Conservation (phyloP, 1,140 invertebrate species). For the Oreohelix idahoensis region DNA sequence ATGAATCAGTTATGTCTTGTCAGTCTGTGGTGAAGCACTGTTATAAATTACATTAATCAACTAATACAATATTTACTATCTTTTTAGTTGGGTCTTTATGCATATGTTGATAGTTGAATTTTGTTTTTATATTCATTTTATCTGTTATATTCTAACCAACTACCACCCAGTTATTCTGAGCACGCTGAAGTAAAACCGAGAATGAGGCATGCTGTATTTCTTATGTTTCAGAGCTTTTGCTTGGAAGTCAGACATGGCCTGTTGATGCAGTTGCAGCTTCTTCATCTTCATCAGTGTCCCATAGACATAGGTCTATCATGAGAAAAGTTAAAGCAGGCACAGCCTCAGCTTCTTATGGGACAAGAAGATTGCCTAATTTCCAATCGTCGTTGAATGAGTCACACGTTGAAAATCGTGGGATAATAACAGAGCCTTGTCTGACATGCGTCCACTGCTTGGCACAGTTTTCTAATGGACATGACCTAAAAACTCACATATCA, state of each 20-base stretch:
- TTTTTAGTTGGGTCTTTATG: too few relatives aligned
- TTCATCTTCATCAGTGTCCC: neutral
- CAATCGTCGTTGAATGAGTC: neutral
- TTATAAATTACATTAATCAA: too few relatives aligned
- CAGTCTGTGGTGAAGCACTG: too few relatives aligned
- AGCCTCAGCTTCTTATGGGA: neutral
- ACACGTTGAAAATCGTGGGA: neutral
- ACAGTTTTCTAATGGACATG: neutral
- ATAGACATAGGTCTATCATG: neutral
- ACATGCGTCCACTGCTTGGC: neutral
- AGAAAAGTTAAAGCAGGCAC: neutral
- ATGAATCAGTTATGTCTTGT: too few relatives aligned
- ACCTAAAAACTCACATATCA: constrained; percentile 9
- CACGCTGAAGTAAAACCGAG: neutral
- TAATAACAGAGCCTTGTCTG: neutral
- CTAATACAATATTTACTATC: too few relatives aligned
- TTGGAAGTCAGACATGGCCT: neutral
- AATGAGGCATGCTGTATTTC: neutral
- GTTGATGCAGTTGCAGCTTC: constrained; percentile 6
- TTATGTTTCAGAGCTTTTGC: constrained; percentile 11
- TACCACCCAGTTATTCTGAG: neutral
- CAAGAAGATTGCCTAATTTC: neutral
- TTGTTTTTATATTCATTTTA: too few relatives aligned
- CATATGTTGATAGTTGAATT: too few relatives aligned
- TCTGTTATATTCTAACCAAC: too few relatives aligned